Evolutionary conservation across 2,797 vertebrate genomes (phyloP).

Genomic region (Hippoglossus hippoglossus): DNA sequence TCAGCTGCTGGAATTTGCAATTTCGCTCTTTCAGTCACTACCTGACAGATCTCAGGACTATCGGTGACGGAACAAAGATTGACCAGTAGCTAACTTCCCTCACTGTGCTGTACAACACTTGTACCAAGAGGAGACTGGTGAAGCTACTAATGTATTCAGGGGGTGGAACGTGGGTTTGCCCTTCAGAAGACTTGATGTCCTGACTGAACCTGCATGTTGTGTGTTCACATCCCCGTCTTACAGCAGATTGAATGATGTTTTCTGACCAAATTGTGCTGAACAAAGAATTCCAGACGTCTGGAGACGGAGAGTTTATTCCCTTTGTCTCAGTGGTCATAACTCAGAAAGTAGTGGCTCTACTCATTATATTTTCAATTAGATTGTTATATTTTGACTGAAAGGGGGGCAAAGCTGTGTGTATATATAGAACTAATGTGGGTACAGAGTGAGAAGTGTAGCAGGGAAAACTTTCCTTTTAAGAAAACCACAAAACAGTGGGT

Average conservation of each 20-base stretch:
- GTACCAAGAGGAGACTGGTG: too few species aligned
- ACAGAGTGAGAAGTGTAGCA: not conserved
- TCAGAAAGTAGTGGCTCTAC: slow-evolving; percentile 14
- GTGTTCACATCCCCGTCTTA: not conserved
- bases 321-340: slow-evolving; percentile 17
- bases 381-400: not conserved
- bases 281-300: slow-evolving; percentile 20
- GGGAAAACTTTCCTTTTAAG: too few species aligned
- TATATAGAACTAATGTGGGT: not conserved
- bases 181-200: slow-evolving; percentile 21
- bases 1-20: too few species aligned
- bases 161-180: not conserved
- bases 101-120: too few species aligned
- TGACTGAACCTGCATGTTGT: slow-evolving; percentile 9
- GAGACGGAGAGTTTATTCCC: slow-evolving; percentile 21
- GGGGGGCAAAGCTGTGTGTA: not conserved
- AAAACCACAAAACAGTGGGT: too few species aligned
- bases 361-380: slow-evolving; percentile 1
- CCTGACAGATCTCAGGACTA: too few species aligned
- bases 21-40: too few species aligned
- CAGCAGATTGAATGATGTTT: slow-evolving; percentile 20
- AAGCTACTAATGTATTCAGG: not conserved
- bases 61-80: too few species aligned
- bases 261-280: slow-evolving; percentile 20
- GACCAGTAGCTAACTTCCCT: too few species aligned